Conservation (phyloP, 2,888 invertebrate species). For the Heliconius ethilla region DNA sequence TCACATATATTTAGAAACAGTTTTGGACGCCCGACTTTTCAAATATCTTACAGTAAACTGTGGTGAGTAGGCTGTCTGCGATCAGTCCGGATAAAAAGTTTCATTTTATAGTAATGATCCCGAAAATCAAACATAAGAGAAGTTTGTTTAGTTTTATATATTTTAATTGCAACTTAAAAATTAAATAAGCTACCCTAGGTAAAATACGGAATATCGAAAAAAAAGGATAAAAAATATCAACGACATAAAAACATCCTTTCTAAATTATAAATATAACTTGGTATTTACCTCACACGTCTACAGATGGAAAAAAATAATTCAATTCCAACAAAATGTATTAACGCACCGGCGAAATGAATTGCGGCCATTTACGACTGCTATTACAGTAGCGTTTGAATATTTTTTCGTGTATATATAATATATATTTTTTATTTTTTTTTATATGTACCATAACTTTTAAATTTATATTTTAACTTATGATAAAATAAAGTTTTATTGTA, state of each 20-base stretch:
- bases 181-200: not conserved
- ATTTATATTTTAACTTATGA: no score
- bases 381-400: conserved; percentile 1
- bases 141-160: no score
- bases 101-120: no score
- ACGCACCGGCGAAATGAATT: conserved; percentile 46
- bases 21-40: no score
- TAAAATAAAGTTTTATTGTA: no score
- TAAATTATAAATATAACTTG: conserved; percentile 15
- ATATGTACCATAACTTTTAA: not conserved
- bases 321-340: conserved; percentile 44
- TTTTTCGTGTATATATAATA: not conserved
- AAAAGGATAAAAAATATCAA: not conserved
- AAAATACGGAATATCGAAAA: not conserved
- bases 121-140: no score
- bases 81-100: no score
- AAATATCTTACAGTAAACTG: no score
- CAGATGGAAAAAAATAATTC: conserved; percentile 39
- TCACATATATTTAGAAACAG: no score
- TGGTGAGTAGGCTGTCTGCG: no score
- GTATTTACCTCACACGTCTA: conserved; percentile 28
- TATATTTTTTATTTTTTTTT: not conserved
- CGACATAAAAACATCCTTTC: not conserved
- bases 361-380: conserved; percentile 41
- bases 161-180: no score